Conservation (phyloP, 2,797 vertebrate species). For the Spinus olivaceus region DNA sequence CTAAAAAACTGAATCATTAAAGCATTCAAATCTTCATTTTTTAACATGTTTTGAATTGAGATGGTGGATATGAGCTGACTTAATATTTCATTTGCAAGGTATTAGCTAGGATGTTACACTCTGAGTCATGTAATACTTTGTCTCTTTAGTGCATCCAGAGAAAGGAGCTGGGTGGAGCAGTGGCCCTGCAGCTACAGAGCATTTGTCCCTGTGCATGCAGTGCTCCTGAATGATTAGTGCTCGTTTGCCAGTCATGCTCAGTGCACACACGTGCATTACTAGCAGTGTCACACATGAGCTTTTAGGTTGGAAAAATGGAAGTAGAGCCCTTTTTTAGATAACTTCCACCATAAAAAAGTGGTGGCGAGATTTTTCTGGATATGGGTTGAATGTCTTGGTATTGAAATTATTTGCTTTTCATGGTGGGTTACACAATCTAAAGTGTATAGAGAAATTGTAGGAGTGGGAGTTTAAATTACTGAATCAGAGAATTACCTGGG, state of each 20-base stretch:
- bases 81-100: neutral
- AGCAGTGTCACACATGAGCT: neutral
- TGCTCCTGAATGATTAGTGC: neutral
- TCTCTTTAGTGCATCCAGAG: neutral
- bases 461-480: neutral
- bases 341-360: neutral
- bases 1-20: neutral
- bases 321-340: neutral
- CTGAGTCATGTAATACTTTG: neutral
- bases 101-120: neutral
- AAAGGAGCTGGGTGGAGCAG: neutral
- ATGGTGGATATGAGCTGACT: neutral
- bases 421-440: neutral
- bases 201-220: neutral
- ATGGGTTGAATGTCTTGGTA: neutral
- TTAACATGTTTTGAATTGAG: neutral
- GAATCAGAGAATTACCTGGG: neutral
- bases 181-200: neutral
- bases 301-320: neutral
- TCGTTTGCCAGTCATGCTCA: neutral
- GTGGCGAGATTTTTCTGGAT: neutral
- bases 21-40: neutral
- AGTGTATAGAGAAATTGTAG: neutral
- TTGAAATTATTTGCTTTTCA: neutral
- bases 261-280: accelerated